phyloP scores from a whole-genome alignment of 2,888 invertebrate species.

The Synergus gifuensis region DNA sequence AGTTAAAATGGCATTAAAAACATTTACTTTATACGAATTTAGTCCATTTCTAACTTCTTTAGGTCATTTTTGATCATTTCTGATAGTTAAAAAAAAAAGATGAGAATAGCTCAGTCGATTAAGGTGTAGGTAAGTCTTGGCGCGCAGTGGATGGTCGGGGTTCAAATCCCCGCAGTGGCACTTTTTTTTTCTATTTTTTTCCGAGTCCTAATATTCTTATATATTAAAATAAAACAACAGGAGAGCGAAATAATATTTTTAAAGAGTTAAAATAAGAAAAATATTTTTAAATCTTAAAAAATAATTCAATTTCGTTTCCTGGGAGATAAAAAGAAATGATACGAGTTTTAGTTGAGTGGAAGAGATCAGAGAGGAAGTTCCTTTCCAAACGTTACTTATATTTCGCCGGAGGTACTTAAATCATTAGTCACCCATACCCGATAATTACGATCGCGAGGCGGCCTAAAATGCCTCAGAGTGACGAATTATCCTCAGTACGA shows the following conservation, averaged over 20 bases:
- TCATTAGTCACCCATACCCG: conserved; percentile 36
- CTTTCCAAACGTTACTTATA: conserved; percentile 30
- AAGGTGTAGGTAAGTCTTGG: neutral
- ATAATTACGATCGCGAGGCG: conserved; percentile 19
- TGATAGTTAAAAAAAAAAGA: neutral
- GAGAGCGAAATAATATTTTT: neutral
- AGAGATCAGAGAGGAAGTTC: conserved; percentile 10
- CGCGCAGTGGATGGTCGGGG: neutral
- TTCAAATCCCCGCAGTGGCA: neutral
- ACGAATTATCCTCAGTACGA: conserved; percentile 14
- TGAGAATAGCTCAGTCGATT: neutral
- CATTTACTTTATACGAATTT: neutral
- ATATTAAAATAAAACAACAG: neutral
- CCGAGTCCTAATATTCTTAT: neutral
- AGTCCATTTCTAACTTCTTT: neutral
- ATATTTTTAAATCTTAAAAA: neutral
- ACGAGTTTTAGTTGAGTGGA: neutral
- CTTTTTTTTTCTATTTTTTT: neutral
- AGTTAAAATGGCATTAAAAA: neutral
- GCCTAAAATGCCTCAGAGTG: conserved; percentile 17
- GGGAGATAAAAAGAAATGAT: neutral
- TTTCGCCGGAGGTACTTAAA: conserved; percentile 17
- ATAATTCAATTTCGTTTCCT: neutral
- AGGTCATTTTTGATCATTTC: neutral
- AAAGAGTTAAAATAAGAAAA: neutral